Evolutionary conservation across 2,113 vertebrate species (phyloP), one percentile per base, ranked within the genome.

Genomic region (pig (Sus scrofa)): DNA sequence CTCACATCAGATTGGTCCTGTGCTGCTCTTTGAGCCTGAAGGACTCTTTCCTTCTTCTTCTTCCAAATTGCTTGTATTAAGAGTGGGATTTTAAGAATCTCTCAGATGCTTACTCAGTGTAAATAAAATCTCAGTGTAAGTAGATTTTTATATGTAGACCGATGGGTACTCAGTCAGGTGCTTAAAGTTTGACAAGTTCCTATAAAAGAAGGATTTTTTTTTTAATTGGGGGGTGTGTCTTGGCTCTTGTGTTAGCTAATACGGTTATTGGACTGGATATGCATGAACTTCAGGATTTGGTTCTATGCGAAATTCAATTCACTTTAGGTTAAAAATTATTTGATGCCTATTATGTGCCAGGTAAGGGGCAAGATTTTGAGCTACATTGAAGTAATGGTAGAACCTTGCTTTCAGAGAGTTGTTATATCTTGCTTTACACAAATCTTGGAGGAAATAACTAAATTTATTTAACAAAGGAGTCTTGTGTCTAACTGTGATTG

Each of bases 221-320:
- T 79, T 15, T 18, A n/a, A 68, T 34, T 30, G 1, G 19, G 3
- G 3, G 34, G n/a, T 0, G 22, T 22, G 1, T 18, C 1, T 68
- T 50, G n/a, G 7, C 54, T 58, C 8, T 32, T 30, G 16, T 4
- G 70, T 77, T 71, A 82, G 16, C 27, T 32, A 39, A n/a, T 58
- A 58, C 37, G 62, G 15, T 68, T 71, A 22, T 27, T 89, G 18
- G 2, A 30, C 7, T 71, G 32, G 34, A 37, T 74, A 81, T 65
- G 22, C 75, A 24, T 71, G 26, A 26, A 12, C 3, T 2, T 90
- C 26, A 83, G 32, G 9, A 71, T 70, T 70, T 78, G 62, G 30
- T 52, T 85, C 20, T 78, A 44, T 37, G 4, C 56, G 32, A 27
- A 71, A 84, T 67, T 95, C 18, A 75, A 30, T 22, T 65, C 26